phyloP scores from a whole-genome alignment of 2,113 vertebrate genomes.

The Boulengeromyrus knoepffleri region DNA sequence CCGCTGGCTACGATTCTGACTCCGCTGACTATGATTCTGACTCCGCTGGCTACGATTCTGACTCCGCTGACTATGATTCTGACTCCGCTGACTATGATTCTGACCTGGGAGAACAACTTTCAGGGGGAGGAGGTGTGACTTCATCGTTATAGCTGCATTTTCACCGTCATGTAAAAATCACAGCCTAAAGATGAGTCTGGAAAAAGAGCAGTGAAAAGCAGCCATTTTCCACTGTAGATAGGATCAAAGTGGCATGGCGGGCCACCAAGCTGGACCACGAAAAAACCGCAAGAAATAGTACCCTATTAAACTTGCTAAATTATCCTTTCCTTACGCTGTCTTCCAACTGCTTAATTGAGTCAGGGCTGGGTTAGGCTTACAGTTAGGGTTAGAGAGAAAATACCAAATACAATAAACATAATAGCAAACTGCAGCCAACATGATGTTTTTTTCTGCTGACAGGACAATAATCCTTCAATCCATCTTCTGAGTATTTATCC shows the following conservation, averaged over 20 bases:
- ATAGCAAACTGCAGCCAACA: neutral
- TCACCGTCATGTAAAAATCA: neutral
- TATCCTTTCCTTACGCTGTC: neutral
- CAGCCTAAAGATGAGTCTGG: neutral
- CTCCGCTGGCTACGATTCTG: no score
- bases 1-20: no score
- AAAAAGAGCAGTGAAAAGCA: neutral
- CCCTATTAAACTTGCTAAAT: neutral
- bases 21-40: no score
- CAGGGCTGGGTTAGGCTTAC: neutral
- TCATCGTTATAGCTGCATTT: neutral
- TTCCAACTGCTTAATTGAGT: neutral
- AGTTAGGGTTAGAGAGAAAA: neutral
- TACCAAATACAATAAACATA: neutral
- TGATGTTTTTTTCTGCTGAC: neutral
- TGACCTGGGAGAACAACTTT: neutral
- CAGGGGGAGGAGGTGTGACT: neutral
- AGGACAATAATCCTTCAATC: neutral
- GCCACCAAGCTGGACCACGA: no score
- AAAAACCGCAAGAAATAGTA: neutral
- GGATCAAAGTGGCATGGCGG: no score
- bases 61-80: no score
- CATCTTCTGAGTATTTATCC: neutral
- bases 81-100: neutral
- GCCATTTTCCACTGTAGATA: neutral